Evolutionary conservation across 2,113 vertebrate species (phyloP), one percentile per base, ranked within the genome.

Genomic region (Lepisosteus oculatus): DNA sequence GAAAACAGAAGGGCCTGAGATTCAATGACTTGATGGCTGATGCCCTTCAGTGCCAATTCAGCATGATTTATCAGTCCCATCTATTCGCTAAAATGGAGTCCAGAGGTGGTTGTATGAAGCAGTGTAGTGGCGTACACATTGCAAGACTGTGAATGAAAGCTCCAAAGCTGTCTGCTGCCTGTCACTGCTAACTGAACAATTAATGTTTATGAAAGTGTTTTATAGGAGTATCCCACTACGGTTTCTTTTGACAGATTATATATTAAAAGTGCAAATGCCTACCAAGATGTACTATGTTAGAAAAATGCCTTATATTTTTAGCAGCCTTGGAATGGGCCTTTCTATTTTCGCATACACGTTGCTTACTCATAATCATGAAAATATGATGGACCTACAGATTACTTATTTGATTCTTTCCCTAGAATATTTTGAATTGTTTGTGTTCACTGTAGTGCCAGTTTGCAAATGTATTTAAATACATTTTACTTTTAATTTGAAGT

Each of bases 131-230:
- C 79, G 83, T 85, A 77, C 29, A 85, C 80, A 80, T 82, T 84
- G 85, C 91, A 93, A 90, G 90, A 51, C 87, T 88, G 89, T 83
- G 88, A 89, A 86, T 85, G 83, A 84, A 90, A 88, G 86, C 89
- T 92, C 93, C 85, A 83, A 76, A 92, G 91, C 91, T 91, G 91
- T 90, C 95, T 93, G 92, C 89, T 89, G 85, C 87, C 85, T 9
- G 9, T 5, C 85, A 77, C 85, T 87, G 89, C 86, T 92, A 85
- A 84, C 85, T 89, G 89, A 91, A 91, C 89, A 89, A 89, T 91
- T 90, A 92, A 90, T 90, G 89, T 85, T 88, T 90, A 91, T 89
- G 91, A 90, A 91, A 90, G 83, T 83, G 86, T 87, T 85, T 83
- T 84, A 80, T 14, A 17, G 13, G 64, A 41, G 62, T 65, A 9